Conservation (phyloP, 2,888 invertebrate genomes). For the Eretmocerus hayati region DNA sequence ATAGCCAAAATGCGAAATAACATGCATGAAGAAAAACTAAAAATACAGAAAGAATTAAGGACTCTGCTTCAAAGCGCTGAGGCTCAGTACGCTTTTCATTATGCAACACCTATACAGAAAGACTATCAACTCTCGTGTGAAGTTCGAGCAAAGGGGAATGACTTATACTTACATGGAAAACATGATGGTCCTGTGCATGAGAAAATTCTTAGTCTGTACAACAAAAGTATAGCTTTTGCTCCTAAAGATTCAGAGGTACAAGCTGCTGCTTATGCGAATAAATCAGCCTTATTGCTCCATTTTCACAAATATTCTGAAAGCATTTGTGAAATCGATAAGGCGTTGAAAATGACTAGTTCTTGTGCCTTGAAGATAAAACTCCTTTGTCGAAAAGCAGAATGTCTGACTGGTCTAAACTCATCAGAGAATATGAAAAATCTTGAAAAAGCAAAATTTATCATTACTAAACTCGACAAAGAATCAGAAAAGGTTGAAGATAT, state of each 20-base stretch:
- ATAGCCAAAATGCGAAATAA: too few relatives aligned
- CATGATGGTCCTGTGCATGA: too few relatives aligned
- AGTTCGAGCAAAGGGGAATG: too few relatives aligned
- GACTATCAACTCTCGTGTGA: too few relatives aligned
- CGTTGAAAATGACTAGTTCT: slow-evolving; percentile 57
- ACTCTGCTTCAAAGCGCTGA: too few relatives aligned
- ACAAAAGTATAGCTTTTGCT: slow-evolving; percentile 58
- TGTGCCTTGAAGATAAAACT: too few relatives aligned
- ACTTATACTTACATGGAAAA: too few relatives aligned
- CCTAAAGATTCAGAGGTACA: slow-evolving; percentile 53
- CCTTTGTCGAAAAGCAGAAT: slow-evolving; percentile 54
- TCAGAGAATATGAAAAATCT: slow-evolving; percentile 1
- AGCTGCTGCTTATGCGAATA: slow-evolving; percentile 64
- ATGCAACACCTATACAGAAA: too few relatives aligned
- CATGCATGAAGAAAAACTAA: too few relatives aligned
- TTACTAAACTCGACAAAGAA: not conserved
- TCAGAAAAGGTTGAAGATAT: not conserved
- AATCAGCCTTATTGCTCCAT: slow-evolving; percentile 66
- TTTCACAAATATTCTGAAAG: slow-evolving; percentile 59
- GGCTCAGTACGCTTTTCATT: too few relatives aligned
- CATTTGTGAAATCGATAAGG: slow-evolving; percentile 59
- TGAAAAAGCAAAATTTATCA: not conserved
- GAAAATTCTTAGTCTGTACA: slow-evolving; percentile 46
- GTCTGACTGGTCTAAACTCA: slow-evolving; percentile 36
- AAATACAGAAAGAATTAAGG: too few relatives aligned